Evolutionary conservation across 2,113 vertebrate genomes (phyloP).

Genomic region (Fukomys damarensis): DNA sequence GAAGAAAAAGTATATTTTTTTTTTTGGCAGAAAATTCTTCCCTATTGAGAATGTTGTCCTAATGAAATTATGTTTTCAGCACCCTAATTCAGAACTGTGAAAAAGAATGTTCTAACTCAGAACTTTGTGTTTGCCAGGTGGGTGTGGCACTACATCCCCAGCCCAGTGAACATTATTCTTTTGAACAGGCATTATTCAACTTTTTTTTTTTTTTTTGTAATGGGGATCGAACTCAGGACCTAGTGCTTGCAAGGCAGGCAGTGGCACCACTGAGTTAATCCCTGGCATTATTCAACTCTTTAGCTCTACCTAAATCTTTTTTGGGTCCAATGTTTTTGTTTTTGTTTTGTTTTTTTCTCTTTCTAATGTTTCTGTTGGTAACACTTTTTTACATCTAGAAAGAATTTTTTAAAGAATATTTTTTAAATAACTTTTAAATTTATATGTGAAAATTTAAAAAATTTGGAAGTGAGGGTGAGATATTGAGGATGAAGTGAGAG

Average conservation of each 20-base stretch:
- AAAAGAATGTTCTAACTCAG: neutral
- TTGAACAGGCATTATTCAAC: neutral
- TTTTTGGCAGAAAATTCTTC: neutral
- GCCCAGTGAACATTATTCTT: neutral
- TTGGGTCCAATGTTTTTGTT: neutral
- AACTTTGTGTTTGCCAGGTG: no score
- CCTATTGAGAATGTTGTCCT: neutral
- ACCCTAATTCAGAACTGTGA: neutral
- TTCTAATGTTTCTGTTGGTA: neutral
- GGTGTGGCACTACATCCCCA: no score
- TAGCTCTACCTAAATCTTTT: neutral
- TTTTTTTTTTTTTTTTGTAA: slow-evolving; percentile 7
- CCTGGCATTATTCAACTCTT: neutral
- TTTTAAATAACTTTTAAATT: neutral
- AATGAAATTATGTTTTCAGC: slow-evolving; percentile 1
- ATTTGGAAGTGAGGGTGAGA: neutral
- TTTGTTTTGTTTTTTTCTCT: no score
- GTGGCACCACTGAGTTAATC: no score
- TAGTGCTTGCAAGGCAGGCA: no score
- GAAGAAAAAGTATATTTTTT: neutral
- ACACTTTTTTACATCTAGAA: neutral
- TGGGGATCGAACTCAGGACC: no score
- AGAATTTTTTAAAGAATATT: neutral
- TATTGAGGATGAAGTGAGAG: neutral
- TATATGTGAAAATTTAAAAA: neutral